Evolutionary conservation across 2,113 vertebrate genomes (phyloP).

Genomic region (Lepus americanus): DNA sequence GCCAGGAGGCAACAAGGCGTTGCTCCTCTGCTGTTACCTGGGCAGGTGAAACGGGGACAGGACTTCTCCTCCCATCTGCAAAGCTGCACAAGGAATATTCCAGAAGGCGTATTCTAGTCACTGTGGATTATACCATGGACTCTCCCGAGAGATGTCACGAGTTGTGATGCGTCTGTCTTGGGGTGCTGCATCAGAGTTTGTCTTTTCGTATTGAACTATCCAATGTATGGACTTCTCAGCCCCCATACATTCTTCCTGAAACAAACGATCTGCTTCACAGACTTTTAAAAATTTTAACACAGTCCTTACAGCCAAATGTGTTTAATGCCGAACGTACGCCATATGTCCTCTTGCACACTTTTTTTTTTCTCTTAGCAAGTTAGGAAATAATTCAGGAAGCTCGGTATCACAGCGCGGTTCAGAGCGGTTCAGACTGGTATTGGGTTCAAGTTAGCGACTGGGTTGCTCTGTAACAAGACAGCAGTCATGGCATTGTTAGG

Average conservation of each 20-base stretch:
- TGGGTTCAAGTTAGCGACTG: slow-evolving; percentile 56
- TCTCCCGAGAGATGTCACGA: background rate
- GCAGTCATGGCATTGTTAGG: slow-evolving; percentile 46
- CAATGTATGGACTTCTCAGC: background rate
- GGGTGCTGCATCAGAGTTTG: slow-evolving; percentile 16
- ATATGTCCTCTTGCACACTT: slow-evolving; percentile 69
- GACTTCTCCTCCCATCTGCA: slow-evolving; percentile 44
- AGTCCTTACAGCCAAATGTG: slow-evolving; percentile 71
- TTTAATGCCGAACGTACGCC: slow-evolving; percentile 69
- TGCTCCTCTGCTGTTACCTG: slow-evolving; percentile 69
- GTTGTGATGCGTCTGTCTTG: background rate
- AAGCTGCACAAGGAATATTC: slow-evolving; percentile 53
- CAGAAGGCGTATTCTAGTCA: slow-evolving; percentile 71
- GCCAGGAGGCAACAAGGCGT: slow-evolving; percentile 76
- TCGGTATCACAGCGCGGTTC: slow-evolving; percentile 69
- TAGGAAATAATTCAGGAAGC: slow-evolving; percentile 26
- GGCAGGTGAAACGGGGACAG: slow-evolving; percentile 67
- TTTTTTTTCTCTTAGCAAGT: slow-evolving; percentile 47
- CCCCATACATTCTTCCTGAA: slow-evolving; percentile 24
- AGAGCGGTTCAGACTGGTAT: slow-evolving; percentile 39
- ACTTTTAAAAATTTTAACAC: slow-evolving; percentile 67
- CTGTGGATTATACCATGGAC: slow-evolving; percentile 59
- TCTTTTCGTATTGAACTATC: background rate
- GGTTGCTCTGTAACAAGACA: slow-evolving; percentile 35
- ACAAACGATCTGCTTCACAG: slow-evolving; percentile 61